Percentiles rank a stretch among this genome's conserved stretches.
These are phyloP conservation scores for Netelia fuscicornis DNA, from an alignment of 2,888 invertebrate species.

Conservation along the genomic window DNA sequence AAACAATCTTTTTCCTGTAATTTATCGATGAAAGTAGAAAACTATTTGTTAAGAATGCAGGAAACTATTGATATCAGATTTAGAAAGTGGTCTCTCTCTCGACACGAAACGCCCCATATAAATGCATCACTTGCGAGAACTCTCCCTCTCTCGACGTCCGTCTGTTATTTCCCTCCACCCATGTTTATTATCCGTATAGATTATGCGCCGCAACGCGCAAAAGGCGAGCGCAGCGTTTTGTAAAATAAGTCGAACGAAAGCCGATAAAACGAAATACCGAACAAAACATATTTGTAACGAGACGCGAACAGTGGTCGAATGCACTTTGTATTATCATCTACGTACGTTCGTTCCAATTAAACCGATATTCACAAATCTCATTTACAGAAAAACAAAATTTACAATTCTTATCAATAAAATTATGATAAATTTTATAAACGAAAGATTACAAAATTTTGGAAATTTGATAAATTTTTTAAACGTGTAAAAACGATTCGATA, in stretches of 20 bases:
- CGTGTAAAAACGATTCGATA: too few species aligned
- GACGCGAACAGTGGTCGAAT: conserved; percentile 6
- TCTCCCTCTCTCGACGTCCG: not conserved
- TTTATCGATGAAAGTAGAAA: too few species aligned
- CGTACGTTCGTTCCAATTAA: not conserved
- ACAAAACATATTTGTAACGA: conserved; percentile 14
- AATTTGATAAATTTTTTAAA: too few species aligned
- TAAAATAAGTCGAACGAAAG: conserved; percentile 30
- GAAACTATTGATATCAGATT: not conserved
- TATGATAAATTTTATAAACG: too few species aligned
- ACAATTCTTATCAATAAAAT: too few species aligned
- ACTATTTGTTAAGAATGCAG: not conserved
- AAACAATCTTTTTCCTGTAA: too few species aligned
- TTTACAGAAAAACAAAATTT: too few species aligned
- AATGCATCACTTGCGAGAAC: not conserved
- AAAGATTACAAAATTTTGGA: too few species aligned
- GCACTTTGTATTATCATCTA: not conserved
- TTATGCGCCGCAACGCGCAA: conserved; percentile 15
- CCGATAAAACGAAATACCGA: conserved; percentile 33
- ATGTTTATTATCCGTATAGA: conserved; percentile 23
- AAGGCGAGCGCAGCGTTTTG: not conserved
- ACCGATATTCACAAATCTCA: not conserved
- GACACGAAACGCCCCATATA: conserved; percentile 9
- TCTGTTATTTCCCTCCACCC: conserved; percentile 10
- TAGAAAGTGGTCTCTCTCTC: not conserved